These are phyloP conservation scores for Rhinoptilus africanus DNA, from an alignment of 2,113 vertebrate genomes.

Conservation along the genomic window DNA sequence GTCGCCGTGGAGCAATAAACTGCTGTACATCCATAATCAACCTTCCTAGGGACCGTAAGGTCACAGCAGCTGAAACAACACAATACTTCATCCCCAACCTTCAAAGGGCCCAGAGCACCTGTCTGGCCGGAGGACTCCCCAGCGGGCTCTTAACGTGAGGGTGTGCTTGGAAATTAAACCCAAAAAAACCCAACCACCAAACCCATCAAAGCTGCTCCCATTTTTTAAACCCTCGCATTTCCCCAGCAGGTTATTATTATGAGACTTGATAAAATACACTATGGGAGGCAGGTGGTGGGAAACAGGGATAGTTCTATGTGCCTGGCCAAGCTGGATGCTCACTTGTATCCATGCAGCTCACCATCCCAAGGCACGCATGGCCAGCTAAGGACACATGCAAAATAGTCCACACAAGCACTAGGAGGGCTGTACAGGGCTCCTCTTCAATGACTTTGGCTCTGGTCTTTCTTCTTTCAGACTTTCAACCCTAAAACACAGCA, in stretches of 20 bases:
- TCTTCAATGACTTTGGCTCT: neutral
- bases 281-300: neutral
- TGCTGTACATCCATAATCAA: constrained; percentile 44
- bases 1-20: constrained; percentile 40
- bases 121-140: neutral
- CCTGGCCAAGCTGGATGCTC: neutral
- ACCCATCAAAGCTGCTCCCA: neutral
- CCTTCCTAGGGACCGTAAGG: constrained; percentile 28
- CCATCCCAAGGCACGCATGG: neutral
- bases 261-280: neutral
- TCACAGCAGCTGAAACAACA: constrained; percentile 70
- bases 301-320: neutral
- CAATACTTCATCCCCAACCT: constrained; percentile 19
- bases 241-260: neutral
- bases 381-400: neutral
- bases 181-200: neutral
- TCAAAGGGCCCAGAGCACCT: constrained; percentile 40
- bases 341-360: neutral
- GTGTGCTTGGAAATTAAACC: neutral
- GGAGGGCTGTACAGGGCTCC: neutral
- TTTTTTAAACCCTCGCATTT: neutral
- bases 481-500: neutral
- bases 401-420: neutral
- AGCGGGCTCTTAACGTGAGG: neutral
- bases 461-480: neutral